Base-by-base conservation (phyloP, 2,113 vertebrate species). In the Anhinga rufa region DNA sequence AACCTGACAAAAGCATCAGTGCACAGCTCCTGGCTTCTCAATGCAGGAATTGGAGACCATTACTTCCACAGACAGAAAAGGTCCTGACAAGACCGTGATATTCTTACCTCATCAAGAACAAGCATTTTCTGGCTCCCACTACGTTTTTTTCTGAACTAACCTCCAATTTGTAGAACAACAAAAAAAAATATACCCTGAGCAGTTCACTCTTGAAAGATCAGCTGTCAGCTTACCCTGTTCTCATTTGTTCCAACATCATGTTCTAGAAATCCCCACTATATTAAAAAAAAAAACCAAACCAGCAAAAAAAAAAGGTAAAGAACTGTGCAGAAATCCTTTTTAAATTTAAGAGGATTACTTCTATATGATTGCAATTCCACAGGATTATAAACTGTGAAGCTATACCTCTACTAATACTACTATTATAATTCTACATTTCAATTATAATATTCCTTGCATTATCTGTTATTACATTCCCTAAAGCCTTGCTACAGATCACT, bases 1-100 rank as follows among this genome's bases (percentile, higher is more conserved):
- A 86, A 77, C 28, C 25, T n/a, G 48, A 55, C 42, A 88, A 75
- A 62, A 86, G 14, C 66, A 82, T 31, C 57, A 58, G 14, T 13
- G 6, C 32, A 54, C 19, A 82, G 38, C 57, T 68, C 61, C 70
- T 3, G 24, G 24, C 40, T 84, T 78, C 49, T 48, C 55, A 66
- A 0, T 3, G 3, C 42, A 76, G 42, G 32, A 66, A n/a, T 0
- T 65, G 40, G n/a, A 75, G 38, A 76, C 26, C 14, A 8, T 40
- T 44, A 60, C 17, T 36, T 28, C 13, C 32, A 86, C 4, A 52
- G 20, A 48, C 38, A 51, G 14, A 54, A 83, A 74, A 58, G 62
- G 22, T 70, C 46, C 40, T 36, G 38, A 28, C 75, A 72, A 48
- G 86, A 82, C 13, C 2, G 1, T 9, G 13, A 25, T 62, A 66